Conservation (phyloP, 2,797 vertebrate genomes). For the Gadopsis bispinosus region DNA sequence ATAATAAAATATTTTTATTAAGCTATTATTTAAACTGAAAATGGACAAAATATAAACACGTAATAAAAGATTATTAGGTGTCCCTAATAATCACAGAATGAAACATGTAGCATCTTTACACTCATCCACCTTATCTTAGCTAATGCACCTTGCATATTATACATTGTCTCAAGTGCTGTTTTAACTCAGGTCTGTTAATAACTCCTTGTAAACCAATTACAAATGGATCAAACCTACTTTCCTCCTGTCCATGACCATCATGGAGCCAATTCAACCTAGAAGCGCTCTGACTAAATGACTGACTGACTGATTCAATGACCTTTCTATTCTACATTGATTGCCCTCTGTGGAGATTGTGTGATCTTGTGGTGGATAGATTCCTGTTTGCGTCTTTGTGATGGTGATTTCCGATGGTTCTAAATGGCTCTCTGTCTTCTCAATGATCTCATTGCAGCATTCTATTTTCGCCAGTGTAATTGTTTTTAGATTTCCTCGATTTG, state of each 20-base stretch:
- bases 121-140: not conserved
- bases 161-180: slow-evolving; percentile 76
- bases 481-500: slow-evolving; percentile 36
- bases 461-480: slow-evolving; percentile 29
- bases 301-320: slow-evolving; percentile 45
- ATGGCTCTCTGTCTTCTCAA: slow-evolving; percentile 49
- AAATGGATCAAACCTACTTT: slow-evolving; percentile 62
- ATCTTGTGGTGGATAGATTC: slow-evolving; percentile 58
- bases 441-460: slow-evolving; percentile 44
- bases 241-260: slow-evolving; percentile 40
- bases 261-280: slow-evolving; percentile 30
- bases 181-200: slow-evolving; percentile 68
- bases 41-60: slow-evolving; percentile 11
- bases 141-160: slow-evolving; percentile 5
- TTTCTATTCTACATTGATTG: slow-evolving; percentile 56
- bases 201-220: slow-evolving; percentile 64
- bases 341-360: slow-evolving; percentile 48
- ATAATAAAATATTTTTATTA: slow-evolving; percentile 23
- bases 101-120: slow-evolving; percentile 12
- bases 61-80: not conserved
- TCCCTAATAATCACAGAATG: not conserved
- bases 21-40: not conserved
- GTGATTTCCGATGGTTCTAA: slow-evolving; percentile 55
- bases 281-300: slow-evolving; percentile 52
- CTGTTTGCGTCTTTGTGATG: slow-evolving; percentile 48